Evolutionary conservation across 2,113 vertebrate genomes (phyloP), one percentile per base, ranked within the genome.

Genomic region (Oxyruncus cristatus): DNA sequence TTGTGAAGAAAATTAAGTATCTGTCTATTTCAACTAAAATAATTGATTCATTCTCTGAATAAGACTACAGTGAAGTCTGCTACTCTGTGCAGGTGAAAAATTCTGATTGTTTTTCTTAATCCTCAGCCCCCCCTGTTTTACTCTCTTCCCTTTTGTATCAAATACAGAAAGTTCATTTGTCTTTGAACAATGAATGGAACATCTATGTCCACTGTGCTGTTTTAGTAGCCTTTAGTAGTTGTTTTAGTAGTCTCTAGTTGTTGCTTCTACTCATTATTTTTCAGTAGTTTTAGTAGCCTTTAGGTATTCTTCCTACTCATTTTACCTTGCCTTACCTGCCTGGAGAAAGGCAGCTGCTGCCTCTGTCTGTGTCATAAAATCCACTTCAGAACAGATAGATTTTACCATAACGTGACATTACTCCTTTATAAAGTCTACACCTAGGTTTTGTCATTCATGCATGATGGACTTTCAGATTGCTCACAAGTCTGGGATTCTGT

Each of bases 121-220:
- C 3, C 12, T 35, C 14, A 42, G 3, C 3, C 8, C 2, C 2
- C 12, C 2, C 2, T 41, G 0, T 76, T 71, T 87, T 77, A 37
- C 62, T 78, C 7, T 72, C 27, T 68, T 80, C 73, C 18, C 6
- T 89, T 71, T 66, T 70, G 23, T 61, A 65, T 2, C 0, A 32
- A 12, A 41, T 66, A 14, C 42, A 52, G 59, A 82, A 39, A 1
- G 24, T 74, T 12, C 16, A 6, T 88, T 82, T 74, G 21, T 74
- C 14, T 75, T 62, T 49, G 55, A 23, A 5, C 85, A 53, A 53
- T 27, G 6, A 32, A 23, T n/a, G n/a, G 10, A 66, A 23, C 16
- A 44, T 35, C 19, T 10, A 7, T 11, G 8, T 49, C 18, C 14
- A 5, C 41, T 41, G 17, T n/a, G 10, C 37, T 32, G 62, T 87